Evolutionary conservation across 2,797 vertebrate species (phyloP), one percentile per base, ranked within the genome.

Genomic region (Lacerta bilineata): DNA sequence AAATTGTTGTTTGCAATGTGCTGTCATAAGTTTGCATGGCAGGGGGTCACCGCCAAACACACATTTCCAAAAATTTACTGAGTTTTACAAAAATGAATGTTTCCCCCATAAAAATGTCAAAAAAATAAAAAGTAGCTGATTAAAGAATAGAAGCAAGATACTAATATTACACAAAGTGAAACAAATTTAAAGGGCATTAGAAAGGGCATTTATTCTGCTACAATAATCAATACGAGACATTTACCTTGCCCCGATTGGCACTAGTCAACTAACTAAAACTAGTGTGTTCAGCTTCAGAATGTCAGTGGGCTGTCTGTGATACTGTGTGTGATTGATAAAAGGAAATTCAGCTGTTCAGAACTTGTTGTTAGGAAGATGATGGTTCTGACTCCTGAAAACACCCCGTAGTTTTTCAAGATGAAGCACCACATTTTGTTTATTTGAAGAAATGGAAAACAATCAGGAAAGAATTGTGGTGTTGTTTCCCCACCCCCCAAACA

Each of bases 361-460:
- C 86, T 91, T 74, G 0, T 36, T 91, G 20, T 91, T 93, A 76
- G 83, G 46, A 83, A 75, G 77, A 86, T 72, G 72, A 29, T 77
- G 8, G 0, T 90, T 36, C 18, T 92, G 69, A 95, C 82, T 4
- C 1, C 80, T 88, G 93, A 91, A 88, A 27, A 83, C 39, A 68
- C 55, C 80, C 36, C 27, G 8, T 46, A 80, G 79, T 92, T 95
- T 95, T 93, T 75, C 79, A 92, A 55, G 43, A 66, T 79, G 68
- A 90, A 90, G 1, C 0, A 92, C 10, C 17, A 79, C 33, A 2
- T 29, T 92, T 91, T 80, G 83, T 86, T 91, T 84, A 91, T 91
- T 88, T 91, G n/a, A 83, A 89, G 88, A 91, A 94, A 92, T 0
- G 72, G 25, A 92, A 93, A 90, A 59, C 41, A 13, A 9, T 91